Evolutionary conservation across 2,797 vertebrate genomes (phyloP).

Genomic region (Esox lucius): DNA sequence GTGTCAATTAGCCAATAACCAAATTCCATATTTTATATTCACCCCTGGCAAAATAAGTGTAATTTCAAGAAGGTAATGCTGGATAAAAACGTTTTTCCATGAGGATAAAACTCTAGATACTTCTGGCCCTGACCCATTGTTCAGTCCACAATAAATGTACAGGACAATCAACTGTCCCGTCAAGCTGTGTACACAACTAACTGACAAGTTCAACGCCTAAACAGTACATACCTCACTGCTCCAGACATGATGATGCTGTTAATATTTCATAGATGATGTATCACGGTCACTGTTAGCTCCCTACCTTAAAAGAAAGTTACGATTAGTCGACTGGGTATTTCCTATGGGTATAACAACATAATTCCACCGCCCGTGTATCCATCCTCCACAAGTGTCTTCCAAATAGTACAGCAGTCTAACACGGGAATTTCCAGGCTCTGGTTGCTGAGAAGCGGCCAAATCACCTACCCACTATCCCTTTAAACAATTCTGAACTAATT

Average conservation of each 20-base stretch:
- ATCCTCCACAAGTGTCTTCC: neutral
- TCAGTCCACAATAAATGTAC: neutral
- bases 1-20: no score
- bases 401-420: constrained; percentile 11
- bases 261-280: constrained; percentile 20
- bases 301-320: constrained; percentile 33
- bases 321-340: constrained; percentile 38
- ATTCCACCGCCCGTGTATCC: constrained; percentile 24
- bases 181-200: neutral
- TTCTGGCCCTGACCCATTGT: neutral
- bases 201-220: neutral
- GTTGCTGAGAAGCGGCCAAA: constrained; percentile 4
- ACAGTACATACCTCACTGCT: constrained; percentile 64
- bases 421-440: constrained; percentile 22
- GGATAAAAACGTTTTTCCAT: no score
- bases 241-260: constrained; percentile 64
- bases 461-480: neutral
- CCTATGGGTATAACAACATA: constrained; percentile 47
- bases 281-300: constrained; percentile 17
- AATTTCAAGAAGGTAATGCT: no score
- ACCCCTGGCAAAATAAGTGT: no score
- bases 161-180: neutral
- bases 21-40: no score
- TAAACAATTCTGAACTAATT: neutral
- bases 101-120: no score